phyloP scores from a whole-genome alignment of 2,113 vertebrate genomes.

The Scolopax mira region DNA sequence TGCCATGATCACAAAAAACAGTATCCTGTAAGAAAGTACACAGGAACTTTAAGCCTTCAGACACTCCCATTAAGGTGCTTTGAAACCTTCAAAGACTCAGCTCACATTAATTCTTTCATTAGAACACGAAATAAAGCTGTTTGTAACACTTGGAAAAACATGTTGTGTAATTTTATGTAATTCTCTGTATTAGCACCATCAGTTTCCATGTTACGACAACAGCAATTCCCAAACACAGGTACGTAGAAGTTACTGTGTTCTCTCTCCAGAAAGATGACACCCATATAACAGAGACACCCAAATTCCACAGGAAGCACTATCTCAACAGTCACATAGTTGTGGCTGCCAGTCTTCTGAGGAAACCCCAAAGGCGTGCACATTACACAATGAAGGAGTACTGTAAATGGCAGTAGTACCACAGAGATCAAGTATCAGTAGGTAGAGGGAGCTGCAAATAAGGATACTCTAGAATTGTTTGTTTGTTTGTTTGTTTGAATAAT shows the following conservation, averaged over 20 bases:
- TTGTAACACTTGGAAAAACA: not conserved
- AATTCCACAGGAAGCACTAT: not conserved
- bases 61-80: not conserved
- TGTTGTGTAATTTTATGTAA: not conserved
- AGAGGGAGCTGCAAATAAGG: not conserved
- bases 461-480: not conserved
- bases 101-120: not conserved
- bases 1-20: not conserved
- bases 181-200: not conserved
- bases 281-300: not conserved
- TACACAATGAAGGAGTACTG: not conserved
- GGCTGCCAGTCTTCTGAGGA: not conserved
- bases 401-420: not conserved
- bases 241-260: not conserved
- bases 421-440: not conserved
- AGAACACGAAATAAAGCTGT: not conserved
- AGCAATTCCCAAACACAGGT: not conserved
- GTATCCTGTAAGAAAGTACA: not conserved
- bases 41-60: not conserved
- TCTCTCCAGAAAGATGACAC: not conserved
- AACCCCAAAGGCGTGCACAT: not conserved
- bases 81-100: not conserved
- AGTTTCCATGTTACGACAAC: not conserved
- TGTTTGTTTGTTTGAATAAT: not conserved
- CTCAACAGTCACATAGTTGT: not conserved